A percentile compares a stretch with the other conserved stretches of the same genome.
These are phyloP conservation scores for Rhinogobio ventralis DNA, from an alignment of 2,797 vertebrate genomes.

Conservation along the genomic window DNA sequence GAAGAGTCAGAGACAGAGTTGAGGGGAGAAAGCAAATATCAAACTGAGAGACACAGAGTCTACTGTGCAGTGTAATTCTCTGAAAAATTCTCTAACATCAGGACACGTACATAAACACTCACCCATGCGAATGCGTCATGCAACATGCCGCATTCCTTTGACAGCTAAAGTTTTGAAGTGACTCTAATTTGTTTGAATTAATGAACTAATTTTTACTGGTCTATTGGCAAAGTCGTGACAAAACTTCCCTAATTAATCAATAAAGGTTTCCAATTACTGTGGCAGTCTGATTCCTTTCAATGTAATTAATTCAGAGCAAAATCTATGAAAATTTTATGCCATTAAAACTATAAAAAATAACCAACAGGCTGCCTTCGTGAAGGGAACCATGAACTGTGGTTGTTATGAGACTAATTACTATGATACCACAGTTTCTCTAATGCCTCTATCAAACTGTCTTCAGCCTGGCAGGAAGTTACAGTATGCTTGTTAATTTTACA, in stretches of 20 bases:
- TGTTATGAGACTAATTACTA: conserved; percentile 36
- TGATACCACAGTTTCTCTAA: not conserved
- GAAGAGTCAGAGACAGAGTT: not conserved
- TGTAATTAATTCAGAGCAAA: conserved; percentile 25
- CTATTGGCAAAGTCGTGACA: conserved; percentile 19
- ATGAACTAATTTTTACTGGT: conserved; percentile 37
- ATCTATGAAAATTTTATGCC: conserved; percentile 37
- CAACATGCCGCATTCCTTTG: not conserved
- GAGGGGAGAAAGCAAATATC: not conserved
- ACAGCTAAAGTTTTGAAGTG: not conserved
- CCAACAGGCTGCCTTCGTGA: conserved; percentile 11
- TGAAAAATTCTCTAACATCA: not conserved
- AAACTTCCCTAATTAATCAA: conserved; percentile 44
- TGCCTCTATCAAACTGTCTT: conserved; percentile 7
- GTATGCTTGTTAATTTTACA: not conserved
- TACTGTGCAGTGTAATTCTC: not conserved
- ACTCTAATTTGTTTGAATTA: conserved; percentile 30
- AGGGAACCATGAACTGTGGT: not conserved
- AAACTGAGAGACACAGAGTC: conserved; percentile 11
- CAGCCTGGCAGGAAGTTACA: not conserved
- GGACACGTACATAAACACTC: conserved; percentile 13
- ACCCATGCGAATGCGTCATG: not conserved
- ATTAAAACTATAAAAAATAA: conserved; percentile 30
- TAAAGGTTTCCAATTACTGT: conserved; percentile 42
- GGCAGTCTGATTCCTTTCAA: conserved; percentile 40